Evolutionary conservation across 1,140 invertebrate species (phyloP), one percentile per base, ranked within the genome.

Genomic region (Cotesia glomerata): DNA sequence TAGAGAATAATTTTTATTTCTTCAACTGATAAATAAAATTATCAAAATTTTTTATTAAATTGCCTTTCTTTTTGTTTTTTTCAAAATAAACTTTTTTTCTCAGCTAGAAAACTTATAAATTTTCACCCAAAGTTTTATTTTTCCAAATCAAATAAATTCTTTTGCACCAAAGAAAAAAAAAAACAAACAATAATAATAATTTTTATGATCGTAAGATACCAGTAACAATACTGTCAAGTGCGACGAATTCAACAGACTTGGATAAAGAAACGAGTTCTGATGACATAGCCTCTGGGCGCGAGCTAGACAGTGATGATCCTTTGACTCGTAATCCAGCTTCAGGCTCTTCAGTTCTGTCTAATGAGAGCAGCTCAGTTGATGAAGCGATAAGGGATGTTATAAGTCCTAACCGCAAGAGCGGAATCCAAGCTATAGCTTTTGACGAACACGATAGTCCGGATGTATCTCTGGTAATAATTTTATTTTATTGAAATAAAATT

Each of bases 351-450:
- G 69, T 66, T 71, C 54, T 58, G 32, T 56, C 72, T 16, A 71
- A 73, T 51, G 72, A 71, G 56, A 73, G 56, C 45, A 71, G 70
- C 51, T 76, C 74, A n/a, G 64, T 58, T 45, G 71, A 71, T 58
- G 65, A 65, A 13, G 65, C 32, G 16, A 58, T 11, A 11, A 71
- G 59, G 49, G 67, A 71, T 39, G 67, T 34, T 72, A 59, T 26
- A 45, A 75, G 52, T 54, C 58, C 66, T 68, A 45, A 45, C 39
- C 39, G 11, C 39, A 68, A 16, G 11, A 67, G 56, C 61, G 64
- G 54, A 7, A 72, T 72, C 36, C 63, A 72, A 39, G 62, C 34
- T 5, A 61, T 67, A 67, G 71, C 52, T 8, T 72, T 72, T 72
- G 71, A 72, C 62, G 52, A 72, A 26, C 32, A n/a, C 18, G 71